Percentiles rank a stretch among this genome's conserved stretches.
These are phyloP conservation scores for Hyles euphorbiae DNA, from an alignment of 1,140 invertebrate genomes.

Conservation along the genomic window DNA sequence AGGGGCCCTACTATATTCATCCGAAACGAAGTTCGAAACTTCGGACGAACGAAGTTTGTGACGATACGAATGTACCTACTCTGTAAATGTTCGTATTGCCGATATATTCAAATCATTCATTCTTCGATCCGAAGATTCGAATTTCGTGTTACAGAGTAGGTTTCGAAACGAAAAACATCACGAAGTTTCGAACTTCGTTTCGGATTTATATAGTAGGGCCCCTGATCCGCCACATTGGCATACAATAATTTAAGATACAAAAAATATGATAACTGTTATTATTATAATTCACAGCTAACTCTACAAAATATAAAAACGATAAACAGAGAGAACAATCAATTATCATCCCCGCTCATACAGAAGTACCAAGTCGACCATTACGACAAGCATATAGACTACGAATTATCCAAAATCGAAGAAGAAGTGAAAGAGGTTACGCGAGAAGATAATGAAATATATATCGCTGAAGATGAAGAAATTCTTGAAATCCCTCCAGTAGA, in stretches of 20 bases:
- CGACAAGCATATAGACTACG: conserved; percentile 12
- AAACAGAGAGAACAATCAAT: conserved; percentile 29
- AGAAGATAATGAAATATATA: conserved; percentile 22
- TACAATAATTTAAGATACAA: conserved; percentile 4
- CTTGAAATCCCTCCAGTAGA: background rate
- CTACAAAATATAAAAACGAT: conserved; percentile 37
- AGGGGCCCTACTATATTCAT: too few species aligned
- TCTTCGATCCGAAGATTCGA: too few species aligned
- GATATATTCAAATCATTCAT: too few species aligned
- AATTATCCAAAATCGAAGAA: background rate
- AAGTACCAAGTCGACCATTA: conserved; percentile 29
- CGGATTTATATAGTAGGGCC: too few species aligned
- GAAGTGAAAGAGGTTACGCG: conserved; percentile 18
- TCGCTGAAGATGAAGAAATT: conserved; percentile 3
- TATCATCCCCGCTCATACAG: conserved; percentile 27
- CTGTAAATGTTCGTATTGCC: too few species aligned
- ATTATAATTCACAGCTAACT: conserved; percentile 41
- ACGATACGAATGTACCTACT: too few species aligned
- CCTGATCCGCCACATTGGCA: too few species aligned
- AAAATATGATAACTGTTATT: background rate
- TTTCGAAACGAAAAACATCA: too few species aligned
- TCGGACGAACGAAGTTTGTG: too few species aligned
- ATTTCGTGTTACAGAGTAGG: too few species aligned
- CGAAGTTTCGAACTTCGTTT: too few species aligned
- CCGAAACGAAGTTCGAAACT: too few species aligned